Evolutionary conservation across 1,140 invertebrate genomes (phyloP), one percentile per base, ranked within the genome.

Genomic region (Octopus bimaculoides): DNA sequence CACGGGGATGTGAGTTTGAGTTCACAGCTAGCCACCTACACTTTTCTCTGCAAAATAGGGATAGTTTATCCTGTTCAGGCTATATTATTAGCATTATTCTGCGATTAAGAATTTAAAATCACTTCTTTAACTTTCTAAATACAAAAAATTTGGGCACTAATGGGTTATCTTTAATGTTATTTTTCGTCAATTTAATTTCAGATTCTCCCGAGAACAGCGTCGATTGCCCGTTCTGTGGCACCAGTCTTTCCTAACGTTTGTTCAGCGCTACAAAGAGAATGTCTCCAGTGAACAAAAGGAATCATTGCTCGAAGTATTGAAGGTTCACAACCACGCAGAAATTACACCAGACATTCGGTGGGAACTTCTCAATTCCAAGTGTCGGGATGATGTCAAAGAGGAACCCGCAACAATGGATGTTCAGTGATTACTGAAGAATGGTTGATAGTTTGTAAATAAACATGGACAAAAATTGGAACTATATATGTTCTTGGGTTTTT

Each of bases 181-280:
- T 41, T 41, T 41, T 41, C 26, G 2, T 41, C 26, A 41, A 41
- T 53, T 52, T 84, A 78, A 82, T 87, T 92, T 75, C 86, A 97
- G 96, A 86, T 98, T 98, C 90, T 93, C 95, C 87, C 91, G 92
- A 83, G 97, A 98, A 86, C 90, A 91, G 75, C 92, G 96, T 81
- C 93, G 94, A 82, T 90, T 99, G 80, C 98, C 98, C 17, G 97
- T 99, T 14, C 89, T 99, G 76, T 99, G 98, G 98, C 97, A 99
- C 90, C 97, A 99, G 89, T 93, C 95, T 77, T 91, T 99, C 20
- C 90, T 99, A 69, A 96, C 96, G 4, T 99, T 99, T 92, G 94
- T 95, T 4, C 96, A 99, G 90, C 92, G 96, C 81, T 99, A 99
- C 89, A 99, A 98, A 90, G 93, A 95, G 80, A 96, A 99, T 89